phyloP scores from a whole-genome alignment of 2,888 invertebrate species.

The Rhingia rostrata region DNA sequence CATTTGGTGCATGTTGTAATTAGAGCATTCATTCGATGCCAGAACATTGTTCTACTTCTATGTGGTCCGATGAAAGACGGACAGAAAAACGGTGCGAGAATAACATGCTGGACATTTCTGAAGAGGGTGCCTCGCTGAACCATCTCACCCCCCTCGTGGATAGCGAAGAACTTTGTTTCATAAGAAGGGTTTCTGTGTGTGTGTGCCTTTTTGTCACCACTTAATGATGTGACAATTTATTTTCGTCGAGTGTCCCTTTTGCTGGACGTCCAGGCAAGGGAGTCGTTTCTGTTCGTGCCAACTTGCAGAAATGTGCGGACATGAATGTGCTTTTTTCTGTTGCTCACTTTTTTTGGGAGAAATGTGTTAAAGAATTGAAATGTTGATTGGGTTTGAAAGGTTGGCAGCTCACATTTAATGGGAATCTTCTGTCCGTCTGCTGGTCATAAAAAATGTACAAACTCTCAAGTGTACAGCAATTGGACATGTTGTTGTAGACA shows the following conservation, averaged over 20 bases:
- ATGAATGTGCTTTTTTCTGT: constrained; percentile 39
- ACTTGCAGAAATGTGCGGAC: constrained; percentile 53
- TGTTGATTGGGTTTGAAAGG: constrained; percentile 57
- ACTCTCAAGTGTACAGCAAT: constrained; percentile 32
- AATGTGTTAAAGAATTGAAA: constrained; percentile 65
- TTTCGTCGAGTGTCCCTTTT: constrained; percentile 64
- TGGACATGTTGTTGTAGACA: constrained; percentile 16
- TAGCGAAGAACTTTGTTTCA: constrained; percentile 59
- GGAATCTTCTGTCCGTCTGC: constrained; percentile 40
- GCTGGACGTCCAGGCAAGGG: constrained; percentile 28
- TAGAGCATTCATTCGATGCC: constrained; percentile 68
- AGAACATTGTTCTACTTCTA: constrained; percentile 52
- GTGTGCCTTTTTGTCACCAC: constrained; percentile 69
- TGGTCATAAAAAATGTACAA: constrained; percentile 47
- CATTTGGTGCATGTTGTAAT: constrained; percentile 71
- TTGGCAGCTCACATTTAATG: constrained; percentile 55
- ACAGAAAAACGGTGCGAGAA: constrained; percentile 42
- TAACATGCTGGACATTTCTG: constrained; percentile 54
- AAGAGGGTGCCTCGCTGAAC: constrained; percentile 47
- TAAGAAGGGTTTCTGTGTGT: constrained; percentile 68
- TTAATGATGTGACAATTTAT: constrained; percentile 75
- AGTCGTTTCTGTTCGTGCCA: constrained; percentile 63
- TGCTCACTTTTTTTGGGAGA: constrained; percentile 40
- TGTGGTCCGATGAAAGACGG: constrained; percentile 9
- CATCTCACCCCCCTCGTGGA: background rate